Evolutionary conservation across 2,797 vertebrate genomes (phyloP), one percentile per base, ranked within the genome.

Genomic region (Pipistrellus pipistrellus): DNA sequence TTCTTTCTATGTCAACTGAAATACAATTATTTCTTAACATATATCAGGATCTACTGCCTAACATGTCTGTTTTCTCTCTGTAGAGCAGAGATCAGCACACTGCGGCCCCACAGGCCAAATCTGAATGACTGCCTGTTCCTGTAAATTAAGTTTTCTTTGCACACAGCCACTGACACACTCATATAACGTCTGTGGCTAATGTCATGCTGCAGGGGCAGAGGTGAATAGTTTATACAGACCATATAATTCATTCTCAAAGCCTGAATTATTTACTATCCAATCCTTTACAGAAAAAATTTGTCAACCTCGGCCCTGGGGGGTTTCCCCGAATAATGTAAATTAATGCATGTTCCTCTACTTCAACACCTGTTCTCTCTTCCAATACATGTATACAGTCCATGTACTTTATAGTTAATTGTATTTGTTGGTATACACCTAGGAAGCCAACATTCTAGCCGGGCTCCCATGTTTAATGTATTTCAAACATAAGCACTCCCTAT

Each of bases 91-190:
- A 44, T 55, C 10, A 57, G 46, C 48, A 57, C 62, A 73, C 30
- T n/a, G 9, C 5, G 32, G 66, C 30, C 53, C 53, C 32, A 46
- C 8, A 10, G 44, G 77, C 57, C 38, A 62, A 51, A 51, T 32
- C 6, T 13, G 35, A 21, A 62, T 62, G 59, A 21, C 57, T 66
- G 62, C 64, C 14, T 48, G 32, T 84, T 92, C 92, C 53, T 30
- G 3, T 57, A 71, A 95, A 69, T 85, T 30, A 73, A 85, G 59
- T 68, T 91, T 87, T 73, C 86, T 1, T 25, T 59, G 76, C n/a
- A 84, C 13, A 53, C 10, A 46, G 86, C 62, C 64, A 44, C 18
- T 18, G 21, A 5, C 5, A 69, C 11, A 57, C 25, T 69, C 71
- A 7, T 38, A 17, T 55, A 38, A 17, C 78, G 51, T 53, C 83